A percentile compares a stretch with the other conserved stretches of the same genome.
phyloP scores from a whole-genome alignment of 1,140 invertebrate genomes.

The Phenacoccus solenopsis region DNA sequence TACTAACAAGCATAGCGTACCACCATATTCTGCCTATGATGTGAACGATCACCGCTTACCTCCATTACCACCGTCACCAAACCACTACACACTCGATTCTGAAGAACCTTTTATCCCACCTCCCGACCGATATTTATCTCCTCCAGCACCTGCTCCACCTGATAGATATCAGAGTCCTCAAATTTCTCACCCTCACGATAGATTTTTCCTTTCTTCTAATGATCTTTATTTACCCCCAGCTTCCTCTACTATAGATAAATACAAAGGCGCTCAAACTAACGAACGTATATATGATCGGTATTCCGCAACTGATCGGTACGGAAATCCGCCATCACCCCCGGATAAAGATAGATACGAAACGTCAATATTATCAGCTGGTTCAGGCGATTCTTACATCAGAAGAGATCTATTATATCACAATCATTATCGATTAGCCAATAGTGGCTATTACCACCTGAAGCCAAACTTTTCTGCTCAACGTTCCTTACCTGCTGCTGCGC shows the following conservation, averaged over 20 bases:
- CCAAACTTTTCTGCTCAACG: not conserved
- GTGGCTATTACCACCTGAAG: slow-evolving; percentile 27
- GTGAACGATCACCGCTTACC: not conserved
- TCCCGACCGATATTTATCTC: not conserved
- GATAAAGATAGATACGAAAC: slow-evolving; percentile 20
- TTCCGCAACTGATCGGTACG: not conserved
- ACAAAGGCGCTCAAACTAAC: not conserved
- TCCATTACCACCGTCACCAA: not conserved
- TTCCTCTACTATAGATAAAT: not conserved
- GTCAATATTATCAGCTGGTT: slow-evolving; percentile 38
- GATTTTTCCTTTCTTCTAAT: not conserved
- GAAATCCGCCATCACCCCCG: slow-evolving; percentile 36
- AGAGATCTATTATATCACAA: slow-evolving; percentile 44
- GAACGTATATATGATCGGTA: not conserved
- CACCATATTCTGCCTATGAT: not conserved
- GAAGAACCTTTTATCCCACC: not conserved
- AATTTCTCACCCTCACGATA: not conserved
- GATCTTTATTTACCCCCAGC: not conserved
- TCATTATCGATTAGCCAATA: slow-evolving; percentile 41
- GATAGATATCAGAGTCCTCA: not conserved
- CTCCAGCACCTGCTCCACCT: not conserved
- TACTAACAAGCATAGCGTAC: not conserved
- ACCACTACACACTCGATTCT: not conserved
- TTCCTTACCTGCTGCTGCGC: not conserved
- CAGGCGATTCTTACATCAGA: slow-evolving; percentile 44